Percentiles rank a stretch among this genome's conserved stretches.
phyloP scores from a whole-genome alignment of 2,113 vertebrate species.

The Channa maculata region DNA sequence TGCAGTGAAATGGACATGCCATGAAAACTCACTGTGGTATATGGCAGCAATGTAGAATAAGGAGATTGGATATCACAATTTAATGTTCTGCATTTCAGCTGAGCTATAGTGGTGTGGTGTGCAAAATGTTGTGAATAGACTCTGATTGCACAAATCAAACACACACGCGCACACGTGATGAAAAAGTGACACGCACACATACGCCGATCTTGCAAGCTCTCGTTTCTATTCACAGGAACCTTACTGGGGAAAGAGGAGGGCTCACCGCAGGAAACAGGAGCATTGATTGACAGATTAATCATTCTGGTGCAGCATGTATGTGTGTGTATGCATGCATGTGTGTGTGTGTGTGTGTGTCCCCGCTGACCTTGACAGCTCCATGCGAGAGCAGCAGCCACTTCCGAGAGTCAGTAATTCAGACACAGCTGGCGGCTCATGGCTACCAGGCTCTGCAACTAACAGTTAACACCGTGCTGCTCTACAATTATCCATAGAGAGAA shows the following conservation, averaged over 20 bases:
- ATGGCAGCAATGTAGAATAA: conserved; percentile 61
- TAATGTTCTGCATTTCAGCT: conserved; percentile 72
- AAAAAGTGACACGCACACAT: conserved; percentile 41
- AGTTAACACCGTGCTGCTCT: conserved; percentile 62
- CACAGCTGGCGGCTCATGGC: conserved; percentile 67
- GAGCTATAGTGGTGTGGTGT: conserved; percentile 34
- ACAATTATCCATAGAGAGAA: conserved; percentile 67
- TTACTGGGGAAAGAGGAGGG: conserved; percentile 75
- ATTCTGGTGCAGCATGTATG: conserved; percentile 71
- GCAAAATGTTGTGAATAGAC: conserved; percentile 65
- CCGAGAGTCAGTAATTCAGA: conserved; percentile 70
- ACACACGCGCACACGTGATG: conserved; percentile 25
- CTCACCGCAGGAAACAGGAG: conserved; percentile 75
- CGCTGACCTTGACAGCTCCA: conserved; percentile 81
- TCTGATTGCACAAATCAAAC: conserved; percentile 67
- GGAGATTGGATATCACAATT: conserved; percentile 58
- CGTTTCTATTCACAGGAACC: conserved; percentile 68
- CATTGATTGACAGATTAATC: conserved; percentile 88
- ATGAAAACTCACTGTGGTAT: conserved; percentile 43
- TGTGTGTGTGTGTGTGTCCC: conserved; percentile 58
- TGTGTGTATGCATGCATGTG: conserved; percentile 21
- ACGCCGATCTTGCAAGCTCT: conserved; percentile 67
- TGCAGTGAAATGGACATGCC: conserved; percentile 42
- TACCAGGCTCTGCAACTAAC: conserved; percentile 55
- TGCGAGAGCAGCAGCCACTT: conserved; percentile 65